phyloP scores from a whole-genome alignment of 2,888 invertebrate species.

The Opisthograptis luteolata region DNA sequence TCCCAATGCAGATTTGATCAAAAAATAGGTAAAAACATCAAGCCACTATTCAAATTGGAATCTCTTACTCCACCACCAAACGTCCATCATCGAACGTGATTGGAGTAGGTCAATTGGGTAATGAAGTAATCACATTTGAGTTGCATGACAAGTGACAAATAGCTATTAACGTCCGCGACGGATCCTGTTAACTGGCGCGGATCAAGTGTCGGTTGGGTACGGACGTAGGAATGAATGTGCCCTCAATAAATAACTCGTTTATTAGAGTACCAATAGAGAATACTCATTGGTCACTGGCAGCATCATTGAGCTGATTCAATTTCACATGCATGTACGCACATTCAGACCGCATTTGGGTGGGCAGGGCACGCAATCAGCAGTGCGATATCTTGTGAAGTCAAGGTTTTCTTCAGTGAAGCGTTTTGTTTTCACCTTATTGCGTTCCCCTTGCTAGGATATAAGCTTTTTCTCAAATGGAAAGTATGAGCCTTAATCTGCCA shows the following conservation, averaged over 20 bases:
- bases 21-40: no score
- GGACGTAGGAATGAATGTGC: slow-evolving; percentile 47
- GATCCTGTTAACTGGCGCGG: slow-evolving; percentile 57
- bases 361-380: no score
- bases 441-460: no score
- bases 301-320: background rate
- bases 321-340: background rate
- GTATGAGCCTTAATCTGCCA: no score
- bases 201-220: slow-evolving; percentile 44
- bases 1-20: no score
- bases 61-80: slow-evolving; percentile 9
- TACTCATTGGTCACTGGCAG: background rate
- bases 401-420: no score
- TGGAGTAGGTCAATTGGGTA: slow-evolving; percentile 44
- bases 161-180: slow-evolving; percentile 67
- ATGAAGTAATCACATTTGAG: slow-evolving; percentile 71
- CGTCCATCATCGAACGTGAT: slow-evolving; percentile 41
- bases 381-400: no score
- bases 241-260: slow-evolving; percentile 65
- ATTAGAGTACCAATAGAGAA: slow-evolving; percentile 52
- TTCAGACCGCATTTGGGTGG: background rate
- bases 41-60: slow-evolving; percentile 3
- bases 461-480: no score
- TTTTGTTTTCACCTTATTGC: no score
- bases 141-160: slow-evolving; percentile 74